Conservation (phyloP, 2,797 vertebrate species). For the Lagorchestes hirsutus region DNA sequence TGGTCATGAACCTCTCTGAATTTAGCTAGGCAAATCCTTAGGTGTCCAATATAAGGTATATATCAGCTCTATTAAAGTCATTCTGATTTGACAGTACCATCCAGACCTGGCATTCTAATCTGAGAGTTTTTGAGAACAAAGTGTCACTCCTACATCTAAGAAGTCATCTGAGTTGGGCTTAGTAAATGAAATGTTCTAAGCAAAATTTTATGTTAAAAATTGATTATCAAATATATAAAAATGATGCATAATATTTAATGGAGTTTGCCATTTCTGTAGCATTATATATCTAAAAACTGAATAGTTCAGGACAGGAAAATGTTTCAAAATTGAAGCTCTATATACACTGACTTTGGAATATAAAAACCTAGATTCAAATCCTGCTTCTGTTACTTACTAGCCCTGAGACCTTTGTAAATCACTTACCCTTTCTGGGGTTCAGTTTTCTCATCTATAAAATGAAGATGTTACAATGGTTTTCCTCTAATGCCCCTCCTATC, state of each 20-base stretch:
- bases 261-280: slow-evolving; percentile 19
- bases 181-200: neutral
- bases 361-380: neutral
- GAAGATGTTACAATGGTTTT: slow-evolving; percentile 38
- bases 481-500: neutral
- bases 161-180: neutral
- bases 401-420: neutral
- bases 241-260: neutral
- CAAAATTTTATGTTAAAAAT: neutral
- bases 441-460: neutral
- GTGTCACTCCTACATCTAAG: neutral
- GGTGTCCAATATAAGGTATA: neutral
- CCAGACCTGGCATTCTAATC: neutral
- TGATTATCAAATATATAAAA: neutral
- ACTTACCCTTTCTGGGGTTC: neutral
- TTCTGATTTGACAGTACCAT: neutral
- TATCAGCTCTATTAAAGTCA: neutral
- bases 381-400: neutral
- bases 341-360: neutral
- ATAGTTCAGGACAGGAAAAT: slow-evolving; percentile 38
- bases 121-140: neutral
- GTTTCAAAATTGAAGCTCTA: slow-evolving; percentile 22
- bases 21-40: neutral
- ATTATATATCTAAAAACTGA: slow-evolving; percentile 28
- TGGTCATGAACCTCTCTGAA: neutral